Percentiles rank a stretch among this genome's conserved stretches.
Conservation (phyloP, 92 coral and sea anemone species). For the Pocillopora meandrina region DNA sequence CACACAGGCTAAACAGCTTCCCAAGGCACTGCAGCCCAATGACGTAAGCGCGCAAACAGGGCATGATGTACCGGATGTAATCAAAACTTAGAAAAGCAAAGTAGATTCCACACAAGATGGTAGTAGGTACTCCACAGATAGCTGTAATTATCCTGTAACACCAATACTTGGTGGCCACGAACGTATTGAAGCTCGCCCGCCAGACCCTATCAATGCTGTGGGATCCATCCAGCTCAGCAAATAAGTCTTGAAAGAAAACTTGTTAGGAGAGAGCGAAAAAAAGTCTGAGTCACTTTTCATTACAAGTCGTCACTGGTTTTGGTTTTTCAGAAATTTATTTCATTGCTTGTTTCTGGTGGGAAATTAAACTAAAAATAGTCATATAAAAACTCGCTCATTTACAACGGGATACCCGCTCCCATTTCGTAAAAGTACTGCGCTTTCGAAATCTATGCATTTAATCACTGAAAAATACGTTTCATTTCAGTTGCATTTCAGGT, state of each 20-base stretch:
- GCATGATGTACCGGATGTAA: conserved; percentile 83
- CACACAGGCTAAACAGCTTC: conserved; percentile 61
- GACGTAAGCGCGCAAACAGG: conserved; percentile 67
- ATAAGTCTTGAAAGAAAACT: conserved; percentile 85
- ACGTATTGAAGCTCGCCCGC: conserved; percentile 68
- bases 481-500: no score
- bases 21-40: conserved; percentile 77
- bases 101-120: conserved; percentile 75
- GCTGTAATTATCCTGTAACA: conserved; percentile 81
- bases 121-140: conserved; percentile 76
- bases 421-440: no score
- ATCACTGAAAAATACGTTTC: no score
- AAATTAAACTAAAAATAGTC: no score
- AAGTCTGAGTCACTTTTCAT: no score
- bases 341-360: no score
- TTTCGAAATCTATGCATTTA: no score
- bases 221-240: conserved; percentile 81
- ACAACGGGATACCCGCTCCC: no score
- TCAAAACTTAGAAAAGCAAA: conserved; percentile 82
- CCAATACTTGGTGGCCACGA: conserved; percentile 77
- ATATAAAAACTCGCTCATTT: no score
- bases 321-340: no score
- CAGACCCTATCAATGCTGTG: conserved; percentile 83
- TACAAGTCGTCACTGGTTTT: no score
- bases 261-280: conserved; percentile 1